Conservation (phyloP, 1,140 invertebrate species). For the Vanessa atalanta region DNA sequence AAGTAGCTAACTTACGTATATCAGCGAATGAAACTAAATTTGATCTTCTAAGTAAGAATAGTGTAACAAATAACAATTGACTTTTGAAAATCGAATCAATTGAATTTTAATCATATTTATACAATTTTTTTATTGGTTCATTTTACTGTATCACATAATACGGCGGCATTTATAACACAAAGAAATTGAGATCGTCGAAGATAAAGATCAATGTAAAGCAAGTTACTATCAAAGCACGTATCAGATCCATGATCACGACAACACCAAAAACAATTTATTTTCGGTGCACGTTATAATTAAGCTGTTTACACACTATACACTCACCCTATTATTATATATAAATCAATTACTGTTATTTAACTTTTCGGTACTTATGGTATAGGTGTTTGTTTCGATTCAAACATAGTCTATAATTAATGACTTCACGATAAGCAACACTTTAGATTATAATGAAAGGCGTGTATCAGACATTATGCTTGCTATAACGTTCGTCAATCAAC, state of each 20-base stretch:
- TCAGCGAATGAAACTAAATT: too few relatives aligned
- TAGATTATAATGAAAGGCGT: slow-evolving; percentile 70
- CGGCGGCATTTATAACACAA: slow-evolving; percentile 1
- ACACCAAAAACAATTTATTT: slow-evolving; percentile 36
- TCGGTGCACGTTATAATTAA: slow-evolving; percentile 52
- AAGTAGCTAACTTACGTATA: too few relatives aligned
- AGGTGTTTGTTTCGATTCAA: slow-evolving; percentile 57
- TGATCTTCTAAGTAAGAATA: too few relatives aligned
- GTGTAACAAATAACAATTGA: too few relatives aligned
- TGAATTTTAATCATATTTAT: too few relatives aligned
- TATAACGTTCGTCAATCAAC: slow-evolving; percentile 59
- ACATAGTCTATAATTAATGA: slow-evolving; percentile 68
- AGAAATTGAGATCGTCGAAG: slow-evolving; percentile 23
- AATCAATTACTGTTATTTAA: slow-evolving; percentile 76
- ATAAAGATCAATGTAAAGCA: slow-evolving; percentile 28
- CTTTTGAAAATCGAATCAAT: too few relatives aligned
- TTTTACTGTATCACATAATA: background rate
- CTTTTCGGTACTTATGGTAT: slow-evolving; percentile 45
- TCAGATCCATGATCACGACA: slow-evolving; percentile 34
- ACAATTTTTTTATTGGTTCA: too few relatives aligned
- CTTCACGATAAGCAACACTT: slow-evolving; percentile 70
- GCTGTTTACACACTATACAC: slow-evolving; percentile 68
- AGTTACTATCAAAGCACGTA: slow-evolving; percentile 27
- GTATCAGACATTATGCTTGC: slow-evolving; percentile 50
- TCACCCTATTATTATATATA: slow-evolving; percentile 70